Evolutionary conservation across 2,888 invertebrate genomes (phyloP).

Genomic region (Clitarchus hookeri): DNA sequence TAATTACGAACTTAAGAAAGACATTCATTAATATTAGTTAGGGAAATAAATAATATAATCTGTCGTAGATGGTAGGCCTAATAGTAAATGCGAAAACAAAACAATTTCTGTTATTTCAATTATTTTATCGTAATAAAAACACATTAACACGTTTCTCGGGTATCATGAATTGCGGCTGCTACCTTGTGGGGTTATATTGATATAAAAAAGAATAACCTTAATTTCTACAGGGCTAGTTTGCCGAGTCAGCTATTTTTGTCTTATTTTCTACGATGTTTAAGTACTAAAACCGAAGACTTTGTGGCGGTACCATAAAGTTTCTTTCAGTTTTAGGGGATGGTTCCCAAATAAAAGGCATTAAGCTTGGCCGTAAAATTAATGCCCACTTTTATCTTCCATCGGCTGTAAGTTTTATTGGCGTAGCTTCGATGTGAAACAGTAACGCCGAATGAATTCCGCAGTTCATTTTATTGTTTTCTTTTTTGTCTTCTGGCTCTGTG

Average conservation of each 20-base stretch:
- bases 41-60: no score
- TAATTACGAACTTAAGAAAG: no score
- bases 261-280: not conserved
- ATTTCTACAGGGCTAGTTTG: not conserved
- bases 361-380: not conserved
- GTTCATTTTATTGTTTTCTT: not conserved
- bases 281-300: not conserved
- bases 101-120: no score
- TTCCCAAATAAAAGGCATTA: not conserved
- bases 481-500: no score
- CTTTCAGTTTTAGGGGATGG: not conserved
- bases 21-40: no score
- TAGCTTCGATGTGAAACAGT: not conserved
- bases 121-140: no score
- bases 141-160: not conserved
- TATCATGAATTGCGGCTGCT: not conserved
- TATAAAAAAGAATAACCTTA: not conserved
- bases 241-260: not conserved
- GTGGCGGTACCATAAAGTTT: not conserved
- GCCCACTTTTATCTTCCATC: conserved; percentile 7
- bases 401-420: not conserved
- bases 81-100: no score
- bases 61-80: no score
- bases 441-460: not conserved
- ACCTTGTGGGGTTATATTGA: not conserved